A percentile compares a stretch with the other conserved stretches of the same genome.
Evolutionary conservation across 2,113 vertebrate species (phyloP).

Genomic region (Eupsittula cactorum): DNA sequence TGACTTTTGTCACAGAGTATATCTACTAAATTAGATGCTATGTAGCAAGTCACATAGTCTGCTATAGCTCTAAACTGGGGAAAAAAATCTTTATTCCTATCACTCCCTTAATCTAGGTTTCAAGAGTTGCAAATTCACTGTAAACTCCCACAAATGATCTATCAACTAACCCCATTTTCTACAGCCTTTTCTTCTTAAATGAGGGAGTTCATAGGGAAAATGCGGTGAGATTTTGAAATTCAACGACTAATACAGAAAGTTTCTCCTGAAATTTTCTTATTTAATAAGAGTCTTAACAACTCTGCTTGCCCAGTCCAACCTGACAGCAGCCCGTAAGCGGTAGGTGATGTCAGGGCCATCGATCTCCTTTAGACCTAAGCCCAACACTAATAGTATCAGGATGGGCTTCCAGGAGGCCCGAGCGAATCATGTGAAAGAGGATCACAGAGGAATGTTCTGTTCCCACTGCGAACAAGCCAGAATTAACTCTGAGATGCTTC

Average conservation of each 20-base stretch:
- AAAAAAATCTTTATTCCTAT: constrained; percentile 18
- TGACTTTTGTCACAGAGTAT: not conserved
- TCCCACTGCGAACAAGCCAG: constrained; percentile 82
- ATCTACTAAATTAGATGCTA: not conserved
- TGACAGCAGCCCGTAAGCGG: not conserved
- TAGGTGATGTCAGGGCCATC: constrained; percentile 51
- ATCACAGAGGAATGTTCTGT: constrained; percentile 86
- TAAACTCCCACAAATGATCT: constrained; percentile 25
- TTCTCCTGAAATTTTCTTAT: not conserved
- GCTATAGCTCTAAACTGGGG: not conserved
- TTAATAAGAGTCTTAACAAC: not conserved
- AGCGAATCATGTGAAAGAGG: constrained; percentile 81
- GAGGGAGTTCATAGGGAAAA: not conserved
- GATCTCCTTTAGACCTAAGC: constrained; percentile 70
- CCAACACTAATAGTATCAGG: constrained; percentile 79
- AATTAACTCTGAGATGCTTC: constrained; percentile 85
- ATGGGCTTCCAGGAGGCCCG: constrained; percentile 77
- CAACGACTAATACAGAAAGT: not conserved
- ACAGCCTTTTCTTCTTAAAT: not conserved
- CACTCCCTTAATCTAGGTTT: not conserved
- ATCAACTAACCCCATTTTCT: constrained; percentile 35
- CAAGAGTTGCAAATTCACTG: not conserved
- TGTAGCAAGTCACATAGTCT: not conserved
- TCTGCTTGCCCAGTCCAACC: not conserved
- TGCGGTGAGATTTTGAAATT: not conserved